Base-by-base conservation (phyloP, 2,888 invertebrate genomes). In the Mimas tiliae region DNA sequence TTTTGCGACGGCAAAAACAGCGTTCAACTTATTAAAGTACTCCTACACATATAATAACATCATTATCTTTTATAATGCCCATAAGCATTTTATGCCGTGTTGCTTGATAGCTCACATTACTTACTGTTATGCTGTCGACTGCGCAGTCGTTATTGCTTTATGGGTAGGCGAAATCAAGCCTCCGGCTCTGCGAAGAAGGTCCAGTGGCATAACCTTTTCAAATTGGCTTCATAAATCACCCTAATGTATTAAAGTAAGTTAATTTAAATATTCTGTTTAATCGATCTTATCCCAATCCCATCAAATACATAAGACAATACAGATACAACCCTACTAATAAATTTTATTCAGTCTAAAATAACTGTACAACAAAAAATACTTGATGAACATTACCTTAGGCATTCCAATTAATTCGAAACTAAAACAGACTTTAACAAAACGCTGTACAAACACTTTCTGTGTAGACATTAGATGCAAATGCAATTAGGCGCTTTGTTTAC, bases 361-460 rank as follows among this genome's bases (percentile, higher is more conserved):
- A 27, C 27, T 27, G 4, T 27, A 27, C 27, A 27, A 27, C 4
- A 27, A 27, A 27, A 1, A 27, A 27, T 1, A 27, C n/a, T n/a
- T n/a, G n/a, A n/a, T n/a, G n/a, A 27, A 0, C 14, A 12, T 21
- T 27, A 9, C 50, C 42, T 11, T 51, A 16, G 0, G 6, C 34
- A 34, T 11, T 16, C 11, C 21, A 21, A 55, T 55, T 11, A 27
- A 27, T 27, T 27, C 27, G 27, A 27, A 27, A 27, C 27, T 27
- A 27, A 27, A 27, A 27, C 27, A 27, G 2, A 21, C 52, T 21
- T 12, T 6, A 14, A 52, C 52, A 6, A 11, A 11, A 6, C 52
- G 12, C n/a, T 53, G 34, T 64, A 58, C 50, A 63, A 67, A 67
- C 65, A 68, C 63, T 66, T 68, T 70, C 51, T 68, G 38, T 64